Evolutionary conservation across 2,888 invertebrate species (phyloP).

Genomic region (Alitta virens): DNA sequence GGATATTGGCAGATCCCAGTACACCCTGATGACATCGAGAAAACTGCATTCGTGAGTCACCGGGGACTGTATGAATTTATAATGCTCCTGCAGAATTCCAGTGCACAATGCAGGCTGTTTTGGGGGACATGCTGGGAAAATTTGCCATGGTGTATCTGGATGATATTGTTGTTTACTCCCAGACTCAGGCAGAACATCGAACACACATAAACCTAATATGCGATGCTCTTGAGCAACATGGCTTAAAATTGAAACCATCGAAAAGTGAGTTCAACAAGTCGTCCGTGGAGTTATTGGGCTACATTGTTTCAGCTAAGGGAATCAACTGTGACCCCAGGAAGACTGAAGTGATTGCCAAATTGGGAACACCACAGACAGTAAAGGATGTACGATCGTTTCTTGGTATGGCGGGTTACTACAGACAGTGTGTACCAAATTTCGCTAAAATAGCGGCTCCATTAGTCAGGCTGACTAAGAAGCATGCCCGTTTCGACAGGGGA

Average conservation of each 20-base stretch:
- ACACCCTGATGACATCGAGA: conserved; percentile 3
- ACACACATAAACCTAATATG: conserved; percentile 2
- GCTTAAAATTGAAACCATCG: neutral
- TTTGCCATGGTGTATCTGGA: conserved; percentile 14
- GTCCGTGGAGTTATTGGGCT: conserved; percentile 3
- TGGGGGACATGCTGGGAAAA: neutral
- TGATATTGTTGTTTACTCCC: conserved; percentile 13
- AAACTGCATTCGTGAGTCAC: conserved; percentile 26
- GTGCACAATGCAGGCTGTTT: conserved; percentile 19
- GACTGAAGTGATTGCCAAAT: neutral
- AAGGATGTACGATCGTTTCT: conserved; percentile 4
- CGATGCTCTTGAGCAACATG: neutral
- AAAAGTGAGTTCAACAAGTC: neutral
- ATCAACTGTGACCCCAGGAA: conserved; percentile 13
- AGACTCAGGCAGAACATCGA: neutral
- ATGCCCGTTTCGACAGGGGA: neutral
- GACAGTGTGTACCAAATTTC: conserved; percentile 11
- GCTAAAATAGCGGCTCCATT: conserved; percentile 11
- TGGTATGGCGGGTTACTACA: conserved; percentile 20
- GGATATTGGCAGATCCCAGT: conserved; percentile 31
- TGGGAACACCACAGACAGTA: conserved; percentile 3
- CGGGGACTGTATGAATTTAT: conserved; percentile 25
- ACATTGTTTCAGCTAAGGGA: conserved; percentile 11
- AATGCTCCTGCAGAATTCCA: conserved; percentile 19
- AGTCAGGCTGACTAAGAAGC: neutral